Evolutionary conservation across 2,797 vertebrate genomes (phyloP).

Genomic region (Hemibagrus guttatus): DNA sequence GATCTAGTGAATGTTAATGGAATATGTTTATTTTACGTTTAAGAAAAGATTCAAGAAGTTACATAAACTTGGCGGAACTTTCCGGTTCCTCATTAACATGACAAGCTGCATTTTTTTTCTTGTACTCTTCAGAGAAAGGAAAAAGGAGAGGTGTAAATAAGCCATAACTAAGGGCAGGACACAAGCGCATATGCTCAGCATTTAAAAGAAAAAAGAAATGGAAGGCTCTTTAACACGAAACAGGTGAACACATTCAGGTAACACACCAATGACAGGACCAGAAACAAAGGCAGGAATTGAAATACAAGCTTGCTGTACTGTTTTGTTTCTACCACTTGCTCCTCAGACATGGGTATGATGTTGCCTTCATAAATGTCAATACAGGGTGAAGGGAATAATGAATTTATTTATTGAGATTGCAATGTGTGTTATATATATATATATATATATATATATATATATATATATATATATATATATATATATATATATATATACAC

Average conservation of each 20-base stretch:
- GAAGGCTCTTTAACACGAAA: not conserved
- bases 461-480: not conserved
- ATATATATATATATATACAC: not conserved
- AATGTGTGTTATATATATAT: not conserved
- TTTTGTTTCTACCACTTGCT: no score
- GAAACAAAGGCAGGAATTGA: not conserved
- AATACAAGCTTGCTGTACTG: not conserved
- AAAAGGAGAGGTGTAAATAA: not conserved
- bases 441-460: not conserved
- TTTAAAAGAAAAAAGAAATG: not conserved
- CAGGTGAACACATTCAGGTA: not conserved
- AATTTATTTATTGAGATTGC: not conserved
- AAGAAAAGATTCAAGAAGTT: not conserved
- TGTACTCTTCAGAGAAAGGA: not conserved
- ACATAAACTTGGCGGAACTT: not conserved
- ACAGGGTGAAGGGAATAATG: not conserved
- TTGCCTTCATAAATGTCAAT: not conserved
- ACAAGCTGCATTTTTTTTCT: not conserved
- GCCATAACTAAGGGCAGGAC: not conserved
- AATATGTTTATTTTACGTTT: not conserved
- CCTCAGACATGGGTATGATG: no score
- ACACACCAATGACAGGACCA: not conserved
- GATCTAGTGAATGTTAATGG: not conserved
- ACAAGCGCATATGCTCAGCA: not conserved
- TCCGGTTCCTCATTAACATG: not conserved